phyloP scores from a whole-genome alignment of 2,888 invertebrate species.

The Lycophotia porphyrea region DNA sequence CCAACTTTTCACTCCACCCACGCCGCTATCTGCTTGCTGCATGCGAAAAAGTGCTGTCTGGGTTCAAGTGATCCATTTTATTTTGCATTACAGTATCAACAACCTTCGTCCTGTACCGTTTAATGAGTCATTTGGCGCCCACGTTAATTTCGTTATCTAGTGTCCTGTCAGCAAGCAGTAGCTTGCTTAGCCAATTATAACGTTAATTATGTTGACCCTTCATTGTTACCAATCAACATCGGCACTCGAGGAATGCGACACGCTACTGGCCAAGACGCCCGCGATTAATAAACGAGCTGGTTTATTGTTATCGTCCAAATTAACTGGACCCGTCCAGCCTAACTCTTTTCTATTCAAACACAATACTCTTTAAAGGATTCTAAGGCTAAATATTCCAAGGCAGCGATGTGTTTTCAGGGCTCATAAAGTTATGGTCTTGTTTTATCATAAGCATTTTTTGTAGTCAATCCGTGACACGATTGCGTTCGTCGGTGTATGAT shows the following conservation, averaged over 20 bases:
- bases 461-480: conserved; percentile 75
- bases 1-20: conserved; percentile 37
- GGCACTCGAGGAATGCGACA: conserved; percentile 77
- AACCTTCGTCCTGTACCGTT: conserved; percentile 26
- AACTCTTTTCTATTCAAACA: conserved; percentile 31
- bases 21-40: conserved; percentile 17
- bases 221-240: conserved; percentile 76
- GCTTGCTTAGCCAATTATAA: conserved; percentile 64
- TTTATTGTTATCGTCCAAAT: conserved; percentile 70
- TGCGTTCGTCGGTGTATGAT: conserved; percentile 71
- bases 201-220: conserved; percentile 79
- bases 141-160: conserved; percentile 53
- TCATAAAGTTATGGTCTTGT: conserved; percentile 61
- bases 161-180: conserved; percentile 34
- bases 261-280: conserved; percentile 68
- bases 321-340: conserved; percentile 62
- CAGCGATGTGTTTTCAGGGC: conserved; percentile 41
- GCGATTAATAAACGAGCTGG: conserved; percentile 71
- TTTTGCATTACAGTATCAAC: conserved; percentile 6
- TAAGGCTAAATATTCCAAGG: conserved; percentile 58
- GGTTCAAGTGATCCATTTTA: conserved; percentile 1
- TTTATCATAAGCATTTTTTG: conserved; percentile 72
- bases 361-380: conserved; percentile 24
- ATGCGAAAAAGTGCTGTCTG: conserved; percentile 27
- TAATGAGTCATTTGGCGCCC: conserved; percentile 54